Conservation (phyloP, 2,797 vertebrate species). For the Epinephelus awoara region DNA sequence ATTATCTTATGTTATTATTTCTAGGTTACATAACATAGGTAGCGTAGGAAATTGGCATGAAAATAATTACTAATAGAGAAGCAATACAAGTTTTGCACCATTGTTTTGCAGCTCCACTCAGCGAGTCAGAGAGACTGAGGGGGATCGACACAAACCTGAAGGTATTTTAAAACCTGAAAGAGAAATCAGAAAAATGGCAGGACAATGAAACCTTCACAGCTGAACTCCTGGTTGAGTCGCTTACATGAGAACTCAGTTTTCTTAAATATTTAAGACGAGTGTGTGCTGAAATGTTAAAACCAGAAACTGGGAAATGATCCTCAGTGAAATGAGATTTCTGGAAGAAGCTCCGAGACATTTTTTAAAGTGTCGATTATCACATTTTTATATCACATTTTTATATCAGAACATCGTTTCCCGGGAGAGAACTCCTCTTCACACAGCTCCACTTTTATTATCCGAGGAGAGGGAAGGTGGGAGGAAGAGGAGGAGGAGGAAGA, state of each 20-base stretch:
- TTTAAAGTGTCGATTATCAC: constrained; percentile 47
- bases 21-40: too few relatives aligned
- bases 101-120: too few relatives aligned
- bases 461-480: constrained; percentile 18
- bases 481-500: constrained; percentile 30
- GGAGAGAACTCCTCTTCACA: constrained; percentile 49
- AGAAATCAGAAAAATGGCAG: too few relatives aligned
- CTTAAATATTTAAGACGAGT: background rate
- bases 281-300: constrained; percentile 2
- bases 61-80: too few relatives aligned
- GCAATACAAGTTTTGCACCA: too few relatives aligned
- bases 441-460: constrained; percentile 35
- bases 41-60: too few relatives aligned
- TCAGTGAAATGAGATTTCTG: constrained; percentile 7
- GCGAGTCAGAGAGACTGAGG: too few relatives aligned
- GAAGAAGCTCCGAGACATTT: constrained; percentile 42
- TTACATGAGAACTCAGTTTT: too few relatives aligned
- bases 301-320: background rate
- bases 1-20: too few relatives aligned
- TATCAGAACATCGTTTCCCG: constrained; percentile 28
- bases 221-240: background rate
- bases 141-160: too few relatives aligned
- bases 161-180: too few relatives aligned
- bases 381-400: constrained; percentile 42
- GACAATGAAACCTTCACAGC: background rate